Evolutionary conservation across 1,140 invertebrate genomes (phyloP), one percentile per base, ranked within the genome.

Genomic region (Drosophila grimshawi): DNA sequence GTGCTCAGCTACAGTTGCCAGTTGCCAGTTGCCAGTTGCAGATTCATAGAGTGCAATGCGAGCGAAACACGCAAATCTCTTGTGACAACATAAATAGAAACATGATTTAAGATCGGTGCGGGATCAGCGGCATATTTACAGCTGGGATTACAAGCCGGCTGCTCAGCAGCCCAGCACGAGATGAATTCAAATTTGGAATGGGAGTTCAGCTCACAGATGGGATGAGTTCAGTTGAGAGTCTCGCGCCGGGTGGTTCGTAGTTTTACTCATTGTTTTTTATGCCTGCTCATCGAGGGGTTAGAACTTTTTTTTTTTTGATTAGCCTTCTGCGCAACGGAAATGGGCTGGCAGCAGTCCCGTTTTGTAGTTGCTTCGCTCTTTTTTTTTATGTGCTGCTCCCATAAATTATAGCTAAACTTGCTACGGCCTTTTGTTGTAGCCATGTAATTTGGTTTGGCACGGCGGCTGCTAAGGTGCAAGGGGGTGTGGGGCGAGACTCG

Each of bases 71-170:
- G 82, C 89, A 91, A 91, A 91, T 91, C 88, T 91, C 78, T 71
- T 91, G 78, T 81, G 88, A 88, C 88, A 91, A 91, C 83, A 91
- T 91, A 91, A 91, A 91, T 91, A 91, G 79, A 81, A 91, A 80
- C 83, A 91, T 91, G 88, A 91, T 91, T 91, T 91, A 91, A 80
- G 78, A 90, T 78, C 67, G 64, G 66, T 66, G 78, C 85, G 76
- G 82, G 88, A 90, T 90, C 88, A 90, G 74, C 83, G 76, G 65
- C 81, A 73, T 65, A 91, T 88, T 88, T 91, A 91, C 89, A 91
- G 89, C 83, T 76, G 89, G 88, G 89, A 91, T 91, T 91, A 91
- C 89, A 91, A 73, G 48, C 45, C n/a, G 59, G 52, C 27, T 37
- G 49, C 64, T 32, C 59, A 53, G 57, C 48, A 76, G 73, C 86